phyloP scores from a whole-genome alignment of 2,797 vertebrate genomes.

The Syndactyla subalaris region DNA sequence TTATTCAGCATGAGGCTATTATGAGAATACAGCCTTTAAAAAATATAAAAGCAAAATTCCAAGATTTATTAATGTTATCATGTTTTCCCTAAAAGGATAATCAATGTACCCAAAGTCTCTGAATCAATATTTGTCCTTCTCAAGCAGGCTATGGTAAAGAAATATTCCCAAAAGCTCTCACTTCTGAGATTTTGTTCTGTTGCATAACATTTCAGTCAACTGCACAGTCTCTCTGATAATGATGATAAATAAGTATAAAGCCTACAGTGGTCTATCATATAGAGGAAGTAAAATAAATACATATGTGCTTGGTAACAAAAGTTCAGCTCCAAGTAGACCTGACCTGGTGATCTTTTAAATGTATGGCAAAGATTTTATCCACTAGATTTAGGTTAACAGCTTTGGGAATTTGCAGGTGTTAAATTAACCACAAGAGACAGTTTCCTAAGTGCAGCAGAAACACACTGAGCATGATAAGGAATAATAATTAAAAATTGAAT shows the following conservation, averaged over 20 bases:
- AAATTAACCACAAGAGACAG: slow-evolving; percentile 62
- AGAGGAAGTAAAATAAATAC: background rate
- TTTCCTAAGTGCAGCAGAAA: slow-evolving; percentile 50
- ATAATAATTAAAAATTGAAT: slow-evolving; percentile 65
- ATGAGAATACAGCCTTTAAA: background rate
- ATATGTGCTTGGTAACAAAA: background rate
- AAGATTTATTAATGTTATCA: slow-evolving; percentile 33
- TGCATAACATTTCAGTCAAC: slow-evolving; percentile 36
- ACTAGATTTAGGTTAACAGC: slow-evolving; percentile 63
- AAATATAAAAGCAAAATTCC: slow-evolving; percentile 23
- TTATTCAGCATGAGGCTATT: background rate
- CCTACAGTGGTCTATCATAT: background rate
- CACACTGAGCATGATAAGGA: slow-evolving; percentile 41
- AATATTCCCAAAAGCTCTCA: slow-evolving; percentile 25
- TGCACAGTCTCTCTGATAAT: background rate
- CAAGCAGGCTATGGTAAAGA: background rate
- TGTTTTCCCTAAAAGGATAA: slow-evolving; percentile 55
- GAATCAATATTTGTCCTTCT: slow-evolving; percentile 45
- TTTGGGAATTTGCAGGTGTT: slow-evolving; percentile 67
- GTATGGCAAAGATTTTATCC: slow-evolving; percentile 55
- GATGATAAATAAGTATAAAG: slow-evolving; percentile 22
- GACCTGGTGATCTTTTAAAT: slow-evolving; percentile 56
- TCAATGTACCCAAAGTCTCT: slow-evolving; percentile 15
- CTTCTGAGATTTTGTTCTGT: slow-evolving; percentile 29
- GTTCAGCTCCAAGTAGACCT: slow-evolving; percentile 36